Conservation (phyloP, 2,113 vertebrate species). For the Macquaria australasica region DNA sequence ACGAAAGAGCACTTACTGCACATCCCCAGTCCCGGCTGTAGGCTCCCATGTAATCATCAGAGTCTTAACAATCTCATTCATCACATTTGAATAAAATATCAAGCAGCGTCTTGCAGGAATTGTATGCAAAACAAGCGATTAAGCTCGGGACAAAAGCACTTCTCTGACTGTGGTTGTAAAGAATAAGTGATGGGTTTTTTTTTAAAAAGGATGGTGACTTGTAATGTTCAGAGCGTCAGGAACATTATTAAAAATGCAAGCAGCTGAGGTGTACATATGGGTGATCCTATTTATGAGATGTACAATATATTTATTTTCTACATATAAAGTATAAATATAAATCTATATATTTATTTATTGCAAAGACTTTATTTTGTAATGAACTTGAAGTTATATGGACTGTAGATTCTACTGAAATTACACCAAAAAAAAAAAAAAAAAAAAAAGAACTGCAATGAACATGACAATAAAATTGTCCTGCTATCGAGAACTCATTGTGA, state of each 20-base stretch:
- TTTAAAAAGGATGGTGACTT: constrained; percentile 81
- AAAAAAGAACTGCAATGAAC: constrained; percentile 72
- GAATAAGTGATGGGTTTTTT: constrained; percentile 66
- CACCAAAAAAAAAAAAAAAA: constrained; percentile 59
- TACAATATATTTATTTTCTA: constrained; percentile 99
- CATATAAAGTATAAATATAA: constrained; percentile 98
- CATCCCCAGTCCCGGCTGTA: constrained; percentile 48
- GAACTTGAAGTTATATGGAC: constrained; percentile 86
- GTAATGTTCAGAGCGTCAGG: constrained; percentile 84
- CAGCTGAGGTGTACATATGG: constrained; percentile 95
- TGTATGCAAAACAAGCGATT: constrained; percentile 67
- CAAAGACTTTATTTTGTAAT: constrained; percentile 91
- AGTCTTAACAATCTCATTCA: constrained; percentile 32
- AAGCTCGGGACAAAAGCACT: constrained; percentile 71
- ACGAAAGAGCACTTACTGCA: constrained; percentile 80
- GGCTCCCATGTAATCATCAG: constrained; percentile 36
- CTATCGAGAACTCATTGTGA: constrained; percentile 77
- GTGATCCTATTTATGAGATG: constrained; percentile 99
- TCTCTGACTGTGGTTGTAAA: constrained; percentile 71
- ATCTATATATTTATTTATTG: constrained; percentile 99
- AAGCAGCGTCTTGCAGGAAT: constrained; percentile 26
- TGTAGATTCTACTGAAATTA: constrained; percentile 88
- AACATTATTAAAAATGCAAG: constrained; percentile 91
- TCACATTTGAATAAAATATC: constrained; percentile 52
- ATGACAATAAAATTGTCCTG: constrained; percentile 97